These are phyloP conservation scores for Lasioglossum pauxillum DNA, from an alignment of 2,888 invertebrate genomes.

Conservation along the genomic window DNA sequence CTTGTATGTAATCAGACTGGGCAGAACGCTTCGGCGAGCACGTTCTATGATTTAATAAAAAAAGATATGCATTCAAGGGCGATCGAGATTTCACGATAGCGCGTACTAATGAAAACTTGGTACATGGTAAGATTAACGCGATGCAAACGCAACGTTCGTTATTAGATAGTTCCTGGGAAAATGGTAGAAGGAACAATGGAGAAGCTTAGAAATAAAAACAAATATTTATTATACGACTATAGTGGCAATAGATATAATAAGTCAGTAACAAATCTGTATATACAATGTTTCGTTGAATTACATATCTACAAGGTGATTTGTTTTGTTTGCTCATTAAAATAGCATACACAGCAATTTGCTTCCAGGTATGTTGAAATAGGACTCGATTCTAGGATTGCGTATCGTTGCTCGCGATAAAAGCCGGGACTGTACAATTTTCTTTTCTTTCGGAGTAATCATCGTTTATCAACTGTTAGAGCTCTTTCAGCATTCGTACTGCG, in stretches of 20 bases:
- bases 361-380: conserved; percentile 55
- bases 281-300: conserved; percentile 69
- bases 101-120: not conserved
- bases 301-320: conserved; percentile 66
- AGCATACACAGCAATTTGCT: conserved; percentile 54
- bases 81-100: conserved; percentile 11
- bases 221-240: conserved; percentile 66
- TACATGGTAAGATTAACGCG: not conserved
- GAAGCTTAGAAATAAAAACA: conserved; percentile 54
- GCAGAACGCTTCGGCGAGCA: conserved; percentile 15
- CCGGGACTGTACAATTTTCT: conserved; percentile 50
- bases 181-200: not conserved
- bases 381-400: conserved; percentile 65
- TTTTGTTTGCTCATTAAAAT: conserved; percentile 53
- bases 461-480: conserved; percentile 25
- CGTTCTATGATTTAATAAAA: conserved; percentile 29
- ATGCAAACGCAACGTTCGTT: not conserved
- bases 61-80: conserved; percentile 1
- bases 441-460: conserved; percentile 32
- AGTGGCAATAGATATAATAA: conserved; percentile 60
- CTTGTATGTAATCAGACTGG: conserved; percentile 12
- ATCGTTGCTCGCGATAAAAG: conserved; percentile 68
- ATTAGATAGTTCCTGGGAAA: not conserved
- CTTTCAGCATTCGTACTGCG: conserved; percentile 91
- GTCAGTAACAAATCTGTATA: conserved; percentile 66